A percentile compares a stretch with the other conserved stretches of the same genome.
These are phyloP conservation scores for Neotragus pygmaeus DNA, from an alignment of 2,113 vertebrate genomes.

Conservation along the genomic window DNA sequence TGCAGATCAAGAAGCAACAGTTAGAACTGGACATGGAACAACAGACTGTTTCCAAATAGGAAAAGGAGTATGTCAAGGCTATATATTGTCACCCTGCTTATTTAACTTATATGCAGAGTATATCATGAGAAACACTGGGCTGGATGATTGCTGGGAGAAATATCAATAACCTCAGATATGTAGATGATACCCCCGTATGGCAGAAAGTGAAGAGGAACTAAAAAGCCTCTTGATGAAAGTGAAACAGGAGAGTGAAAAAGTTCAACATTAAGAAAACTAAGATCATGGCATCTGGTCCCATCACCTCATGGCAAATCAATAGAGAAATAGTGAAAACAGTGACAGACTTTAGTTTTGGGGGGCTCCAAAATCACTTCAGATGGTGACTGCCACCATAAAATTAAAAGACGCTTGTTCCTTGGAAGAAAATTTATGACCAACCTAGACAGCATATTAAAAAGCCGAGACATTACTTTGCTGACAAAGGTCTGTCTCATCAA, in stretches of 20 bases:
- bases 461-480: not conserved
- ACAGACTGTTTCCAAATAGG: not conserved
- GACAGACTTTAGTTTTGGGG: not conserved
- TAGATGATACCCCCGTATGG: not conserved
- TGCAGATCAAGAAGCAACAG: not conserved
- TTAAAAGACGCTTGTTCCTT: not conserved
- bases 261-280: not conserved
- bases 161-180: not conserved
- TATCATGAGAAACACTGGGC: not conserved
- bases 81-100: not conserved
- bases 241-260: not conserved
- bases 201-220: not conserved
- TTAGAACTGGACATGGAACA: not conserved
- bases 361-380: not conserved
- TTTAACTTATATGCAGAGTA: not conserved
- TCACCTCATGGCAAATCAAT: not conserved
- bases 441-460: not conserved
- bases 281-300: not conserved
- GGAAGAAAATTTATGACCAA: not conserved
- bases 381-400: not conserved
- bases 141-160: not conserved
- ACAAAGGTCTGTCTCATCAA: not conserved
- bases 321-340: not conserved
- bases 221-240: not conserved
- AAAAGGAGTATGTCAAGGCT: not conserved